A percentile compares a stretch with the other conserved stretches of the same genome.
Conservation (phyloP, 2,113 vertebrate genomes). For the Tretioscincus oriximinensis region DNA sequence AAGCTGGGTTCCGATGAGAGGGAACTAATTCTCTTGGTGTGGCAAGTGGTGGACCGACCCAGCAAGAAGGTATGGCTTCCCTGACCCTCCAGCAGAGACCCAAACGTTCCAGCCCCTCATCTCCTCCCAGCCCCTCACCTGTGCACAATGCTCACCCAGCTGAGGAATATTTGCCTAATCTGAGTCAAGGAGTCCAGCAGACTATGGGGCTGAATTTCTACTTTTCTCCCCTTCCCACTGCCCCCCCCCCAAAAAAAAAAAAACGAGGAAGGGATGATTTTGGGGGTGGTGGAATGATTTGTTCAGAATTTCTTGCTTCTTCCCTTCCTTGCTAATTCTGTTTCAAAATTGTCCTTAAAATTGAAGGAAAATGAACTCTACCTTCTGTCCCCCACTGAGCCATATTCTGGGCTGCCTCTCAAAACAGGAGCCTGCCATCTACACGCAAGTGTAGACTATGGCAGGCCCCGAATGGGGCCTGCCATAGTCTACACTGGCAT, state of each 20-base stretch:
- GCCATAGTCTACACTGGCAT: too few species aligned
- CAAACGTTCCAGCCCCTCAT: background rate
- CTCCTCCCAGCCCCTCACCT: background rate
- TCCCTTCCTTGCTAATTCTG: background rate
- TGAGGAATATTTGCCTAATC: background rate
- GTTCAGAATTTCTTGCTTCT: too few species aligned
- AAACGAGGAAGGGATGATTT: background rate
- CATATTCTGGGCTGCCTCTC: too few species aligned
- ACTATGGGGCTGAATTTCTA: background rate
- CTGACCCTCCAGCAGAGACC: constrained; percentile 4
- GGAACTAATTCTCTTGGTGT: constrained; percentile 98
- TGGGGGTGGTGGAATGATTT: too few species aligned
- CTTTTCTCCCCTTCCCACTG: background rate
- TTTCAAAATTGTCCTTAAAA: constrained; percentile 40
- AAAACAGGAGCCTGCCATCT: too few species aligned
- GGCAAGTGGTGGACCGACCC: constrained; percentile 97
- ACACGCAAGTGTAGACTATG: too few species aligned
- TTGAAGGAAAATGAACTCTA: background rate
- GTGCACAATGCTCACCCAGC: background rate
- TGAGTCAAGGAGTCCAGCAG: background rate
- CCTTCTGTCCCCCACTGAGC: too few species aligned
- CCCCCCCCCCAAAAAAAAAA: background rate
- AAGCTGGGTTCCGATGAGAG: constrained; percentile 98
- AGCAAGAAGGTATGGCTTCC: constrained; percentile 91
- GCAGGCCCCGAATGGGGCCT: too few species aligned